Conservation (phyloP, 2,113 vertebrate species). For the Agapornis roseicollis region DNA sequence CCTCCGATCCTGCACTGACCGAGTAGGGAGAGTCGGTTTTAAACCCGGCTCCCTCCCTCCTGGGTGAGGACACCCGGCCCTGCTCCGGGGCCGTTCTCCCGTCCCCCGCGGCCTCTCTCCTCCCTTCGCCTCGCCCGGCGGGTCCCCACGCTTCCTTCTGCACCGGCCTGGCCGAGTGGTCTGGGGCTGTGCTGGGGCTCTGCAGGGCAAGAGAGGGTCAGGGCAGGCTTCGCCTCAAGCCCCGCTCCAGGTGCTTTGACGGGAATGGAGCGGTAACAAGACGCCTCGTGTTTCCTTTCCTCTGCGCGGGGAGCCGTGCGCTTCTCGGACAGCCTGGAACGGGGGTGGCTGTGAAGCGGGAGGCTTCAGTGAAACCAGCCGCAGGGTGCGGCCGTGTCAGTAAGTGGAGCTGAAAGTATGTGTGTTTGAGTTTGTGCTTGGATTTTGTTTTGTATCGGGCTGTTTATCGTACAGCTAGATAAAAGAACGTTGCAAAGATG, state of each 20-base stretch:
- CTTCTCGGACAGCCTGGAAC: background rate
- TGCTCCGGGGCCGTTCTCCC: background rate
- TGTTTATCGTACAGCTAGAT: background rate
- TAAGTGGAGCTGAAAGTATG: background rate
- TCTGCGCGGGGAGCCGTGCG: background rate
- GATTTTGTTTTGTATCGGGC: rapidly evolving
- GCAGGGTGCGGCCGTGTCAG: rapidly evolving
- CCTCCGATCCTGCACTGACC: rapidly evolving
- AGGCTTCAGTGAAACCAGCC: background rate
- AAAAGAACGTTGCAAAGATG: background rate
- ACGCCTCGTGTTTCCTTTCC: rapidly evolving
- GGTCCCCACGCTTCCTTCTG: background rate
- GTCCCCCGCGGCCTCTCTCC: background rate
- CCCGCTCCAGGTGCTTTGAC: background rate
- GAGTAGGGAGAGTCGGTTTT: background rate
- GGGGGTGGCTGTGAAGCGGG: rapidly evolving
- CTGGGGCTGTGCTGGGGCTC: background rate
- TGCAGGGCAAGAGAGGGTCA: background rate
- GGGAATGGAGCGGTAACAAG: background rate
- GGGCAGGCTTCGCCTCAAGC: background rate
- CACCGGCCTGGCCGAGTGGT: background rate
- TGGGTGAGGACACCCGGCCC: background rate
- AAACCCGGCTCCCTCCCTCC: background rate
- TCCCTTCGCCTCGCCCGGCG: background rate
- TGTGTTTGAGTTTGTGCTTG: background rate